Base-by-base conservation (phyloP, 37 sponge, comb jelly and placozoan species). In the Tethya wilhelma region DNA sequence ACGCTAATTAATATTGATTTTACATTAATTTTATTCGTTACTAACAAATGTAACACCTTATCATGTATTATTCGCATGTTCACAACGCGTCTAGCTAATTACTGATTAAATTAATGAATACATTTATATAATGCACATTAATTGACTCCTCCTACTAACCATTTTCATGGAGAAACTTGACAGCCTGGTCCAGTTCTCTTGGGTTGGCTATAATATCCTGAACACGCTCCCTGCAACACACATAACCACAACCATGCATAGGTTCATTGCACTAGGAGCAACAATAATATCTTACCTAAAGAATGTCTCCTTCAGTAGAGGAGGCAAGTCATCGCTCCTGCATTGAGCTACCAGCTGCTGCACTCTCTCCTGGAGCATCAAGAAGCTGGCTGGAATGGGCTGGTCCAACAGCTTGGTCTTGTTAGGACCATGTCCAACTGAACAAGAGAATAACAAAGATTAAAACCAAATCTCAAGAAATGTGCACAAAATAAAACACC, bases 131-230 rank as follows among this genome's bases (percentile, higher is more conserved):
- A 8, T 23, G n/a, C n/a, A n/a, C n/a, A n/a, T n/a, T n/a, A n/a
- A n/a, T n/a, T 9, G 26, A 58, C 17, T 9, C 59, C 59, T 23
- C 19, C 37, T 0, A 8, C 84, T 57, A 66, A 90, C 97, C 97
- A 81, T 93, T 96, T 75, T 96, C 90, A 77, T 96, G 97, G 2
- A 96, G 89, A 58, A 90, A 96, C 31, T 87, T 88, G 30, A 93
- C 97, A 17, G 94, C 97, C 66, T 93, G 90, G 62, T 87, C 70
- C 11, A 96, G 78, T 53, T 96, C 97, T 31, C 91, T 82, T 7
- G 87, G 75, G 39, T 93, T 90, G 9, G 84, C 69, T 45, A 96
- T 87, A 32, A 91, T 81, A 64, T 91, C 89, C 49, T 74, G 73
- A 11, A 77, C 72, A 8, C 34, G 42, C 30, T 95, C 92, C 42